Evolutionary conservation across 2,797 vertebrate genomes (phyloP), one percentile per base, ranked within the genome.

Genomic region (Lutjanus campechanus): DNA sequence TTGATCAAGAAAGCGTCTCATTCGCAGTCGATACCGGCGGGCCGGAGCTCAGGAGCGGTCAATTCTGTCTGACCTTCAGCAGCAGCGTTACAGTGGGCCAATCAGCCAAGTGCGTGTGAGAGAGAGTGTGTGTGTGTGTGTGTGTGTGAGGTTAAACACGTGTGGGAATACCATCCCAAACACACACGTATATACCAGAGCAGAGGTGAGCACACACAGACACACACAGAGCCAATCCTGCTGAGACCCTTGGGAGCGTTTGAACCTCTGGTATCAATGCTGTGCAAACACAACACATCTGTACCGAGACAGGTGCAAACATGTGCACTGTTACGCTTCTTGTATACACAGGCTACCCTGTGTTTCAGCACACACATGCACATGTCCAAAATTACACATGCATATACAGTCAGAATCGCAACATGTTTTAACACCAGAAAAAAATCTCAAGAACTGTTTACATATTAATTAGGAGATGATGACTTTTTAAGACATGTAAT

Each of bases 1-100:
- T 85, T 89, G 91, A 93, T 92, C 87, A 85, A 89, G 83, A 89
- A 77, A 93, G 82, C 75, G 60, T 89, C 91, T 94, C 91, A 93
- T 95, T 94, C 92, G 86, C 76, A 94, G 94, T 95, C 95, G 56
- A 94, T 91, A 84, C 76, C 43, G 56, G 80, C 51, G 76, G 68
- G 77, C 79, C 60, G 20, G 75, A 86, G 90, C 91, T 93, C 86
- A 67, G 77, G 69, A 85, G 51, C 77, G 88, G 92, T 95, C 94
- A 95, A 94, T 95, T 92, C 91, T 53, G 85, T 90, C 88, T 95
- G 95, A 95, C 95, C 95, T 96, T 95, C 95, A 94, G 86, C 60
- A 0, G 81, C 71, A 59, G 88, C 69, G 46, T 85, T 83, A 92
- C 90, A 90, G 90, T 88, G 86, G 81, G 74, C 84, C 90, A 89